A percentile compares a stretch with the other conserved stretches of the same genome.
Evolutionary conservation across 2,797 vertebrate species (phyloP).

Genomic region (Anabacerthia variegaticeps): DNA sequence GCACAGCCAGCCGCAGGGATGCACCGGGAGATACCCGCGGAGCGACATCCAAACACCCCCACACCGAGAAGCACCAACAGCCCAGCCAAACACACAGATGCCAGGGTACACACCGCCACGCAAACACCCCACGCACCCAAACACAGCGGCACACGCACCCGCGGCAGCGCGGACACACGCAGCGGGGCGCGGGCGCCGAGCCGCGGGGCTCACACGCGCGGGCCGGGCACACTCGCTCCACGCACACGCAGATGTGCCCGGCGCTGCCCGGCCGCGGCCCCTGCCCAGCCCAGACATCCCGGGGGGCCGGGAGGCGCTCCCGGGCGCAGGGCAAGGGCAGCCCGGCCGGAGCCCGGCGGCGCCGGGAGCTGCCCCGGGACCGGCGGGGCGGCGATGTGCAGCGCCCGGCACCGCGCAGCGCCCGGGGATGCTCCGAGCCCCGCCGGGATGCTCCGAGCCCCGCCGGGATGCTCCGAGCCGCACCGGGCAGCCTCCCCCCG

Average conservation of each 20-base stretch:
- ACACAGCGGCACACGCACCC: slow-evolving; percentile 35
- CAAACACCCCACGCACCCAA: slow-evolving; percentile 48
- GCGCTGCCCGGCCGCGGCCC: neutral
- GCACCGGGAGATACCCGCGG: neutral
- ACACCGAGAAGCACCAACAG: neutral
- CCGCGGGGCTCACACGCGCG: neutral
- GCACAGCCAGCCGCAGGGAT: neutral
- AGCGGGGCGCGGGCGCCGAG: neutral
- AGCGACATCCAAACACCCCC: slow-evolving; percentile 63
- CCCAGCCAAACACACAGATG: slow-evolving; percentile 33
- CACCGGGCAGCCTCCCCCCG: neutral
- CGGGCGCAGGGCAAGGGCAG: neutral
- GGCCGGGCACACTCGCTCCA: neutral
- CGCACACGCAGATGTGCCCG: neutral
- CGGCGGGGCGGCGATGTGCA: neutral
- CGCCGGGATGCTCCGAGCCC: neutral
- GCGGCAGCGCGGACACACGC: neutral
- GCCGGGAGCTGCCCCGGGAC: neutral
- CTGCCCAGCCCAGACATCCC: neutral
- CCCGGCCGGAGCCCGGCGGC: neutral
- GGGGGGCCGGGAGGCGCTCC: neutral
- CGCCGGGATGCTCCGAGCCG: neutral
- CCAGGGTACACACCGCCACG: slow-evolving; percentile 32
- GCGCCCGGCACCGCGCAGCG: neutral
- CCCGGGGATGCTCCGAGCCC: neutral